Percentiles rank a stretch among this genome's conserved stretches.
Conservation (phyloP, 2,113 vertebrate species). For the human region DNA sequence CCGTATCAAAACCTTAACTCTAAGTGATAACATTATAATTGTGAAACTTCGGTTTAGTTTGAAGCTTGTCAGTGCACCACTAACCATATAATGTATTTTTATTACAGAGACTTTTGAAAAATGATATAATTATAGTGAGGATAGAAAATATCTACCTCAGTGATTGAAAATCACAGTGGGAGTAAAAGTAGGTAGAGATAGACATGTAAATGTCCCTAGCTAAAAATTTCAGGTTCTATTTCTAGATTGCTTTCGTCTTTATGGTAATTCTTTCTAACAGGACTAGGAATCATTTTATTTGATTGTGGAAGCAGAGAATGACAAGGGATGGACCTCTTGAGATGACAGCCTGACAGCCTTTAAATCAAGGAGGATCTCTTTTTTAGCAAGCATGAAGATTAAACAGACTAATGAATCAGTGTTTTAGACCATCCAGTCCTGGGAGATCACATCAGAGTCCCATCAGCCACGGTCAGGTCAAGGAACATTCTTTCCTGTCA, state of each 20-base stretch:
- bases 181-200: neutral
- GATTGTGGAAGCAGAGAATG: constrained; percentile 71
- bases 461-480: constrained; percentile 78
- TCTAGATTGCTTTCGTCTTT: constrained; percentile 62
- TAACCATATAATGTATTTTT: neutral
- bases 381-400: constrained; percentile 78
- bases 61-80: neutral
- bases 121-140: neutral
- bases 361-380: constrained; percentile 78
- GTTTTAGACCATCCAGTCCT: constrained; percentile 71
- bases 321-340: constrained; percentile 76
- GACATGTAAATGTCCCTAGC: neutral
- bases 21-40: neutral
- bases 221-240: constrained; percentile 62
- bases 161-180: neutral
- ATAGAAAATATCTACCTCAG: neutral
- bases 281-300: constrained; percentile 56
- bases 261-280: constrained; percentile 71
- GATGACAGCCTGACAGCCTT: constrained; percentile 76
- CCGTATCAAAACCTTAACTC: neutral
- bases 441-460: constrained; percentile 76
- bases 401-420: constrained; percentile 84
- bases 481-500: constrained; percentile 76
- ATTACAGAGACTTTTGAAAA: neutral
- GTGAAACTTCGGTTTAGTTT: neutral